Evolutionary conservation across 2,113 vertebrate genomes (phyloP), one percentile per base, ranked within the genome.

Genomic region (Alaudala cheleensis): DNA sequence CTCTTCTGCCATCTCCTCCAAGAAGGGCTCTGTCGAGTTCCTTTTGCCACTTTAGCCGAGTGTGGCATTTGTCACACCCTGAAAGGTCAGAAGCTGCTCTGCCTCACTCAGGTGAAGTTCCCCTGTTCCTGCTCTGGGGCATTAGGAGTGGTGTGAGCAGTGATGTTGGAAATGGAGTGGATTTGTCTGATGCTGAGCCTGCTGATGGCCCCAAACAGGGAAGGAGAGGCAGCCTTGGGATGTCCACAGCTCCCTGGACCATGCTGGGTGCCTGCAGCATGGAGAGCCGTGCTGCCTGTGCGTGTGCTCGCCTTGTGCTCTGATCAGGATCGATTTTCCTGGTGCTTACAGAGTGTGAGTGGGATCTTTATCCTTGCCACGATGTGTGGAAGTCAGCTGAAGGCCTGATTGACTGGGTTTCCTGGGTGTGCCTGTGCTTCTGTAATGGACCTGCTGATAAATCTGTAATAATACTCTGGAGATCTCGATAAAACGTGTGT

Each of bases 111-210:
- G 50, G 23, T 24, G 61, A 58, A 60, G 25, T 19, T 88, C 22
- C 50, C 28, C 54, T 0, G 0, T 58, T 69, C 26, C n/a, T 78
- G 42, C 28, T n/a, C 1, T 0, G 2, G 7, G 66, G 23, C 7
- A 1, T 56, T 49, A 11, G 85, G 40, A 60, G 51, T 3, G 37
- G 8, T 44, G 34, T 11, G 58, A 77, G n/a, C 58, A 37, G 40
- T 16, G 5, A 0, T 12, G 29, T 5, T 73, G 51, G 93, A 82
- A 85, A 34, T 0, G 0, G 58, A 29, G 24, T 0, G 3, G 34
- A 5, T 93, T 60, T 58, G 21, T 37, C 14, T 53, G 51, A 11
- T 2, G 2, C 22, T 73, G 49, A 81, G 31, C 34, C 37, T 61
- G n/a, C 10, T 57, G 39, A 8, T 10, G 10, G 37, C 42, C 42